Base-by-base conservation (phyloP, 2,888 invertebrate genomes). In the Philereme transversata region DNA sequence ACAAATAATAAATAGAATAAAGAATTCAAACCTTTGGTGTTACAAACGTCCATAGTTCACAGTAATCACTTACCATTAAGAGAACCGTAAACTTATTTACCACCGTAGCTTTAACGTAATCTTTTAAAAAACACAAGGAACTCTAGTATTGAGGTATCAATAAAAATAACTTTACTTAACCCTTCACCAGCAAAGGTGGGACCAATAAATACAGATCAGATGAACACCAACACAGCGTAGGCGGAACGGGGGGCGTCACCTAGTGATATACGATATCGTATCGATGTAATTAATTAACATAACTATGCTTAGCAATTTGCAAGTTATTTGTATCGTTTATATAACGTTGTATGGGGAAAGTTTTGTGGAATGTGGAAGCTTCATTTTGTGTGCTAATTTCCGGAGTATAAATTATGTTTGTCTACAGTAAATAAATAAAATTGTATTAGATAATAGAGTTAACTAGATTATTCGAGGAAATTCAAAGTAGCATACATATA, bases 181-280 rank as follows among this genome's bases (percentile, higher is more conserved):
- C 72, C 75, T 70, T 72, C 65, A 50, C 48, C 57, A 55, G 66
- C 67, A 36, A 63, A 54, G 60, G 73, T 71, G 71, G 71, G 74
- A 74, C 63, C 75, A 68, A 73, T 66, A 73, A 73, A 62, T 68
- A 71, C 70, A 78, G 83, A 84, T 84, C 70, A 79, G 85, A 87
- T 87, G 84, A 81, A 76, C 70, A 70, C 68, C 62, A 71, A 90
- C 89, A 87, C 78, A 81, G 72, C 76, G 86, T 82, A 82, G 89
- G 89, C 88, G 88, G 84, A 68, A 60, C 73, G 67, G 70, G 76
- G 84, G 88, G 88, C 88, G 87, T 79, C 69, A 60, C 75, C 75
- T 43, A 60, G 65, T 83, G 83, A 84, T 83, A 79, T 79, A 77
- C 69, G 70, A 69, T 68, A 70, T 69, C 68, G 67, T 78, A 82